Base-by-base conservation (phyloP, 2,113 vertebrate genomes). In the mouse (Mus musculus) region DNA sequence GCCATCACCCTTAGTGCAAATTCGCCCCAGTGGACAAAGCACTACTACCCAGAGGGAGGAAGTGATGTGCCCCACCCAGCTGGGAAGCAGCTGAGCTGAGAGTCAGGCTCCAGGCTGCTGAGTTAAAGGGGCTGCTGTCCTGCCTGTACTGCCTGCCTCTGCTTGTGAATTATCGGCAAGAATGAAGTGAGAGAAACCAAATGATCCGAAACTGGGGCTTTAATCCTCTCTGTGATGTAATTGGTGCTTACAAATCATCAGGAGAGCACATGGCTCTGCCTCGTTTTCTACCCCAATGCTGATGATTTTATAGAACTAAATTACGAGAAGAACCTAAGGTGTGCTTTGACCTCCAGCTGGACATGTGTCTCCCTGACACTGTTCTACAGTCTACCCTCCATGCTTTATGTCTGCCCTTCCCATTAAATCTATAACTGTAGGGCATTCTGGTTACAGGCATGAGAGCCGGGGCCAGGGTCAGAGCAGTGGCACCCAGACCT, bases 261-360 rank as follows among this genome's bases (percentile, higher is more conserved):
- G 67, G 80, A 56, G 6, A 42, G 39, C 14, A 3, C 1, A 17
- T 54, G 72, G 71, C 1, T 69, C 88, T 88, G 49, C 81, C 59
- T 71, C 22, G 46, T 76, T 77, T 82, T 61, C 46, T 72, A 7
- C n/a, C 49, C n/a, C 56, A 30, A 4, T 14, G 24, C 65, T 63
- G 90, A 65, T 33, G 42, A 46, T 46, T 94, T 72, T 56, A 91
- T 85, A 33, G 82, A 61, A 72, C 49, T 84, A 89, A 88, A 75
- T 92, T 39, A 46, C 10, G 26, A 89, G 59, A 65, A 20, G 49
- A 78, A 33, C 22, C 22, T 5, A 56, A 90, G 46, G 80, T 61
- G 24, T 54, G 19, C 14, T 81, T 80, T 14, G 12, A 19, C 33
- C 75, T 7, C 30, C 20, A 49, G 56, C 22, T 92, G 84, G 17